A percentile compares a stretch with the other conserved stretches of the same genome.
phyloP scores from a whole-genome alignment of 2,797 vertebrate species.

The Smutsia gigantea region DNA sequence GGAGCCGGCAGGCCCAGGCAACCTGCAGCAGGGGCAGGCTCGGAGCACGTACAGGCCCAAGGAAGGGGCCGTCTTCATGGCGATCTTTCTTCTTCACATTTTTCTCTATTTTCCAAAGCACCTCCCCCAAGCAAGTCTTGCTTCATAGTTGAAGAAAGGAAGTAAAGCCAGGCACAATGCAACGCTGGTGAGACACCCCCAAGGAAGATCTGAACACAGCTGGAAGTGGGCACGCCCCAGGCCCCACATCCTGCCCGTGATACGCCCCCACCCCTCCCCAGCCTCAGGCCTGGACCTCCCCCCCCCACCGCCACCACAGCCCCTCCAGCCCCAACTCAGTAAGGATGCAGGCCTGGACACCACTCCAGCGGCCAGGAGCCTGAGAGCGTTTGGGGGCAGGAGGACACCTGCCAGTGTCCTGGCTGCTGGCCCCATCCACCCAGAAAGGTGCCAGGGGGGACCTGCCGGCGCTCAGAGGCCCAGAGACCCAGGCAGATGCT shows the following conservation, averaged over 20 bases:
- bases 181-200: not conserved
- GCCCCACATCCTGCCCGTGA: not conserved
- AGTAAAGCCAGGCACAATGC: fast-evolving
- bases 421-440: not conserved
- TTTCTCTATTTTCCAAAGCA: not conserved
- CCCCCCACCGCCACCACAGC: not conserved
- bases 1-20: fast-evolving
- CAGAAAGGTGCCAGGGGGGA: not conserved
- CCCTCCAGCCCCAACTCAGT: not conserved
- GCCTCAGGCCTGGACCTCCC: not conserved
- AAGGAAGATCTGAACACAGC: not conserved
- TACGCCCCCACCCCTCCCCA: fast-evolving
- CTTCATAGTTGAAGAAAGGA: not conserved
- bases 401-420: not conserved
- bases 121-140: not conserved
- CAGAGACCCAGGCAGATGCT: not conserved
- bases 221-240: not conserved
- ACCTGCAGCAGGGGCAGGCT: not conserved
- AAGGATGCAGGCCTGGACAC: not conserved
- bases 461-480: not conserved
- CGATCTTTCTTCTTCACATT: not conserved
- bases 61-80: not conserved
- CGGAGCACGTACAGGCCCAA: fast-evolving
- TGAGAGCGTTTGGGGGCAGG: not conserved
- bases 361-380: not conserved